Base-by-base conservation (phyloP, 2,113 vertebrate species). In the Ctenodactylus gundi region DNA sequence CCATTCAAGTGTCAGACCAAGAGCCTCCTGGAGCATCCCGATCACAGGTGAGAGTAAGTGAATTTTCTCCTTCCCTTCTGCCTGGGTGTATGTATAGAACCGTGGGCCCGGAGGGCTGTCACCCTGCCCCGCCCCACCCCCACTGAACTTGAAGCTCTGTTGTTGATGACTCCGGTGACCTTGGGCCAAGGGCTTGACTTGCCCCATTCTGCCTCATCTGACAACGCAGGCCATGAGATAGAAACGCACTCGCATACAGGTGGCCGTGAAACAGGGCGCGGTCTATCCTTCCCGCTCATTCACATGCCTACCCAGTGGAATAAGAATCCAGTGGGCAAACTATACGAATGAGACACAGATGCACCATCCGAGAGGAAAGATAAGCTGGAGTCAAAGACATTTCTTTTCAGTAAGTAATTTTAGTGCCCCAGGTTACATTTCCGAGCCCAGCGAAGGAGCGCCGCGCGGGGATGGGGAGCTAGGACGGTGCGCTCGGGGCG, bases 291-390 rank as follows among this genome's bases (percentile, higher is more conserved):
- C 65, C 82, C 34, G 76, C 15, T 41, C 41, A n/a, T n/a, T 34
- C 53, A 53, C 39, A 57, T 92, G 25, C 29, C 46, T 72, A 55
- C 75, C 68, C 46, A 82, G n/a, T 70, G 85, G 85, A 89, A 67
- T 84, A 94, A n/a, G 27, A 25, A 20, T 91, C 76, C 72, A 13
- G 62, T 67, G 64, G 29, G 34, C 73, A 80, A 95, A 76, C 49
- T 51, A 51, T 72, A 62, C 82, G 75, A 88, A 73, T 94, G n/a
- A 85, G 87, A 93, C 44, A 81, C 90, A 73, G 21, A 44, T 68
- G 44, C 27, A 76, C 17, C 46, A 44, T 67, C 23, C 83, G 53
- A 36, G 41, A 44, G 23, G n/a, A 68, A 70, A 78, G n/a, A 57
- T n/a, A 6, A 3, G 51, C 64, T 25, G 76, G 18, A 70, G 34